Percentiles rank a stretch among this genome's conserved stretches.
phyloP scores from a whole-genome alignment of 2,888 invertebrate species.

The Ryuthela nishihirai region DNA sequence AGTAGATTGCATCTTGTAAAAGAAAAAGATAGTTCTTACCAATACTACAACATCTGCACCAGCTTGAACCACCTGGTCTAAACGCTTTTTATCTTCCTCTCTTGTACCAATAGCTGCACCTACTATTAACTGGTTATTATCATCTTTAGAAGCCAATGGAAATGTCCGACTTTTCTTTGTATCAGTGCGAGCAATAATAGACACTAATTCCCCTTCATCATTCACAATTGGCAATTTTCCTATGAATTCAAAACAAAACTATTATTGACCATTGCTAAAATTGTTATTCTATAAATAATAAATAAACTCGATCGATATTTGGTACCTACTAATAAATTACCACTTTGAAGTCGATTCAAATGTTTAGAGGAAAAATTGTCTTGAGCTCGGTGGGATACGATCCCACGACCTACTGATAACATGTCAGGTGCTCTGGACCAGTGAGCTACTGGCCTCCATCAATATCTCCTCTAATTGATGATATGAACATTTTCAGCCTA shows the following conservation, averaged over 20 bases:
- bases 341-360: too few species aligned
- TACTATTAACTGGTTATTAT: slow-evolving; percentile 85
- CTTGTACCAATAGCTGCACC: slow-evolving; percentile 92
- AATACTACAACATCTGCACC: slow-evolving; percentile 95
- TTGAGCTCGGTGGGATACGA: too few species aligned
- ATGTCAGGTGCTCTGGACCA: too few species aligned
- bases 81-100: slow-evolving; percentile 71
- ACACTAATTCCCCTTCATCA: slow-evolving; percentile 73
- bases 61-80: slow-evolving; percentile 73
- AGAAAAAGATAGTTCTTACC: slow-evolving; percentile 52
- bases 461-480: too few species aligned
- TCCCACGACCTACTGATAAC: too few species aligned
- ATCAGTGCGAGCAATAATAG: slow-evolving; percentile 95
- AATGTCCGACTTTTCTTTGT: slow-evolving; percentile 94
- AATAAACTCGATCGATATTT: too few species aligned
- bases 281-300: too few species aligned
- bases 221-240: slow-evolving; percentile 60
- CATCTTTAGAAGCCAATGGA: slow-evolving; percentile 95
- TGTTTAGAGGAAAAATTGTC: too few species aligned
- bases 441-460: too few species aligned
- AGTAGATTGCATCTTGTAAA: too few species aligned
- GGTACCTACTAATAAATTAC: too few species aligned
- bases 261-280: not conserved
- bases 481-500: too few species aligned
- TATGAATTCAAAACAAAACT: slow-evolving; percentile 43